These are phyloP conservation scores for Pollenia angustigena DNA, from an alignment of 2,888 invertebrate genomes.

Conservation along the genomic window DNA sequence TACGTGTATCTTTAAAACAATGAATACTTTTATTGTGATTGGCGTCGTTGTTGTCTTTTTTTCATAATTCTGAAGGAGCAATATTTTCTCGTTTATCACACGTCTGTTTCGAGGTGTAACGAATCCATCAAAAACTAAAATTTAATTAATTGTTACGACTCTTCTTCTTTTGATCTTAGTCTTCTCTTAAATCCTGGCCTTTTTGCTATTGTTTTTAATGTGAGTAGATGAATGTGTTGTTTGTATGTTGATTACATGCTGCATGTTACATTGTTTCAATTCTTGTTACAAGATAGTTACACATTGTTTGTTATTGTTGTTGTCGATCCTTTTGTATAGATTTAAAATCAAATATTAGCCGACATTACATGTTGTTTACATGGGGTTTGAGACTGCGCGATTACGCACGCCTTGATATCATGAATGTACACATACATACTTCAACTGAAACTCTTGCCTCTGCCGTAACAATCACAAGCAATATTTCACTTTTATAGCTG, in stretches of 20 bases:
- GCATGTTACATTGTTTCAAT: slow-evolving; percentile 41
- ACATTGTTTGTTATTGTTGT: slow-evolving; percentile 40
- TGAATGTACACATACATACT: slow-evolving; percentile 12
- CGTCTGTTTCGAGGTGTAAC: slow-evolving; percentile 74
- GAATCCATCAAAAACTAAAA: slow-evolving; percentile 76
- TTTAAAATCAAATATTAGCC: slow-evolving; percentile 71
- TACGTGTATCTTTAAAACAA: neutral
- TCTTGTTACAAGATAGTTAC: slow-evolving; percentile 40
- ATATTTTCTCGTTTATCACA: slow-evolving; percentile 73
- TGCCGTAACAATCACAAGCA: slow-evolving; percentile 42
- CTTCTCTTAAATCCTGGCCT: neutral
- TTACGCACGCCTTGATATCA: slow-evolving; percentile 75
- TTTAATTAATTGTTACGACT: slow-evolving; percentile 76
- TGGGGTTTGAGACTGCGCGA: slow-evolving; percentile 73
- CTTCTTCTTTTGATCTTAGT: slow-evolving; percentile 62
- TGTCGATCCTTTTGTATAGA: slow-evolving; percentile 25
- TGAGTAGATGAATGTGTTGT: slow-evolving; percentile 47
- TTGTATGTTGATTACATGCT: slow-evolving; percentile 68
- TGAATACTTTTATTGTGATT: neutral
- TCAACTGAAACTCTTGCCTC: neutral
- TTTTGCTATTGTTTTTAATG: slow-evolving; percentile 26
- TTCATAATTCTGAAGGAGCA: slow-evolving; percentile 23
- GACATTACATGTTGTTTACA: slow-evolving; percentile 74
- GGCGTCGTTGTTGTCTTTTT: slow-evolving; percentile 5
- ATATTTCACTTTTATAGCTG: slow-evolving; percentile 76